Evolutionary conservation across 2,113 vertebrate species (phyloP).

Genomic region (Amblyopsis rosae): DNA sequence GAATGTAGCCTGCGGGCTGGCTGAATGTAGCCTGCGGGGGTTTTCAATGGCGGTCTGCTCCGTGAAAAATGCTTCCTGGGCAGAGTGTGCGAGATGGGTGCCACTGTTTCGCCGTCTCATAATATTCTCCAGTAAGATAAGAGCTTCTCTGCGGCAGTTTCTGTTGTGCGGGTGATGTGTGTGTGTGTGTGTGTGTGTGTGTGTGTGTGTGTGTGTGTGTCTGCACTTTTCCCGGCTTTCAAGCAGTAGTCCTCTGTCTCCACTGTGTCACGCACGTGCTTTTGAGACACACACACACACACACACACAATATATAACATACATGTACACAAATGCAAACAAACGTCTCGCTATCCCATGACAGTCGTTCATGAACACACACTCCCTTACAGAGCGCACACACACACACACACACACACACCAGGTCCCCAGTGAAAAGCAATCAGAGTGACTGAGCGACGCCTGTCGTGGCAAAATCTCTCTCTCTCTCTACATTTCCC

Average conservation of each 20-base stretch:
- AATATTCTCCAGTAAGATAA: slow-evolving; percentile 66
- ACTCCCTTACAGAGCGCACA: slow-evolving; percentile 16
- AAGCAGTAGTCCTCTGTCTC: neutral
- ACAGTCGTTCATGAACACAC: slow-evolving; percentile 20
- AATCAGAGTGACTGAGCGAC: slow-evolving; percentile 64
- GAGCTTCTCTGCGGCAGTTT: slow-evolving; percentile 37
- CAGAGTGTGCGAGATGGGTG: slow-evolving; percentile 63
- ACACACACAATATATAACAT: neutral
- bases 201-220: slow-evolving; percentile 13
- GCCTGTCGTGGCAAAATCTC: slow-evolving; percentile 31
- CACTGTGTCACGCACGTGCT: neutral
- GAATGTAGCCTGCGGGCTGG: slow-evolving; percentile 45
- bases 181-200: slow-evolving; percentile 48
- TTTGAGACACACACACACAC: neutral
- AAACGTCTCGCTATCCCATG: slow-evolving; percentile 21
- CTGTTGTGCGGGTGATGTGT: slow-evolving; percentile 52
- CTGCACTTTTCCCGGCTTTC: slow-evolving; percentile 25
- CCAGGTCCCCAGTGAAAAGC: slow-evolving; percentile 50
- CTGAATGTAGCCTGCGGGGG: slow-evolving; percentile 50
- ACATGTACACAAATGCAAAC: neutral
- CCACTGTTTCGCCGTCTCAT: slow-evolving; percentile 62
- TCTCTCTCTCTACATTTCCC: slow-evolving; percentile 17
- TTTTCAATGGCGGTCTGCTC: slow-evolving; percentile 67
- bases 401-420: slow-evolving; percentile 22
- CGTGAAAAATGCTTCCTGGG: slow-evolving; percentile 61